A percentile compares a stretch with the other conserved stretches of the same genome.
phyloP scores from a whole-genome alignment of 2,113 vertebrate genomes.

The Ornithorhynchus anatinus region DNA sequence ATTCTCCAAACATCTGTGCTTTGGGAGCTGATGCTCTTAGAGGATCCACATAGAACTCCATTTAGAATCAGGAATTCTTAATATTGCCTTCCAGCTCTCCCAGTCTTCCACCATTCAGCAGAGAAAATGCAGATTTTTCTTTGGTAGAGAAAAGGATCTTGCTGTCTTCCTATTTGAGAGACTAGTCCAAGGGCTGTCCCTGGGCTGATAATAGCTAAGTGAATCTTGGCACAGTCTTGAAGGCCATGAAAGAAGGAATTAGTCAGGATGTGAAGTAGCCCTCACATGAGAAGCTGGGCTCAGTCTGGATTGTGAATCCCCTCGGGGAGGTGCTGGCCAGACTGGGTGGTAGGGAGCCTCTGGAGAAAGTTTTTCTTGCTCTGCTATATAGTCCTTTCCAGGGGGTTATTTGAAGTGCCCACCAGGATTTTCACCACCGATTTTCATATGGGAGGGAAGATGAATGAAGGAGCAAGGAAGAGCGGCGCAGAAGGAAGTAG shows the following conservation, averaged over 20 bases:
- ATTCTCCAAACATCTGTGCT: too few species aligned
- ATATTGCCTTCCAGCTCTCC: too few species aligned
- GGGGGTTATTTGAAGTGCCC: too few species aligned
- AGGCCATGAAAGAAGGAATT: background rate
- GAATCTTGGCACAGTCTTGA: background rate
- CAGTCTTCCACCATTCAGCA: slow-evolving; percentile 6
- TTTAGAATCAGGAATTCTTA: too few species aligned
- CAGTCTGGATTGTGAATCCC: background rate
- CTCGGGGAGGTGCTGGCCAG: background rate
- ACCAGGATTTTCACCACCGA: too few species aligned
- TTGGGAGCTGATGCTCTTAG: too few species aligned
- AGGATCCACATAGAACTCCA: too few species aligned
- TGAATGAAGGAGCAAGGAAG: too few species aligned
- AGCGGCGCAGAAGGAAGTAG: too few species aligned
- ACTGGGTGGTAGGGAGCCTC: background rate
- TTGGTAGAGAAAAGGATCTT: background rate
- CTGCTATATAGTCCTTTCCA: too few species aligned
- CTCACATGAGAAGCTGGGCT: background rate
- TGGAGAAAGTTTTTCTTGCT: background rate
- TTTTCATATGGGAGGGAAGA: too few species aligned
- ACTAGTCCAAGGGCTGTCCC: background rate
- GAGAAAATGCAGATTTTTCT: background rate
- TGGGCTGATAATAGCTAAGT: background rate
- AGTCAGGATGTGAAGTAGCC: background rate
- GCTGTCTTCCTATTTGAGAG: background rate